Conservation (phyloP, 2,797 vertebrate species). For the Halcyon badia region DNA sequence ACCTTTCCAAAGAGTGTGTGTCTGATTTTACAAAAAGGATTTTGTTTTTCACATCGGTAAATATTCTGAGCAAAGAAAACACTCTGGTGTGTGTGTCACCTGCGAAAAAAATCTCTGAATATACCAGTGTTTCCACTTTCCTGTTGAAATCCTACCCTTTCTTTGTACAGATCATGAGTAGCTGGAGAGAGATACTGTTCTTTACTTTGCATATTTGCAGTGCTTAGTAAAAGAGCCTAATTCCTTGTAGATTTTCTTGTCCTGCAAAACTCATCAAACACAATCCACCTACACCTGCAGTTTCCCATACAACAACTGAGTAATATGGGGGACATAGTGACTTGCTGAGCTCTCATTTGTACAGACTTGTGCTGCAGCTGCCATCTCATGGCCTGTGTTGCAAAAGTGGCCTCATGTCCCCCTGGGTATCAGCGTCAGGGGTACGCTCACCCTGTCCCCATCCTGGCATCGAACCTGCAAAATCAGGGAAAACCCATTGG, state of each 20-base stretch:
- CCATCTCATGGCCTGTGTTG: fast-evolving
- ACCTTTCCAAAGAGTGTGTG: neutral
- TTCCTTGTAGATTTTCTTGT: neutral
- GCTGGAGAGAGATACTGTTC: neutral
- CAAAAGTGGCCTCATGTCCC: neutral
- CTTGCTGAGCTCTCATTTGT: neutral
- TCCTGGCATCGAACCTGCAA: neutral
- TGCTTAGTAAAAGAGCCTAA: neutral
- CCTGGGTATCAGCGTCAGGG: neutral
- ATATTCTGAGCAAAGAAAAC: neutral
- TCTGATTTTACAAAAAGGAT: neutral
- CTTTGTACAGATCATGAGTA: neutral
- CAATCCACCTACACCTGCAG: neutral
- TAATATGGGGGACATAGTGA: neutral
- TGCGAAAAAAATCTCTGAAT: neutral
- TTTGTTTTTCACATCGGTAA: neutral
- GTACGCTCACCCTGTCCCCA: neutral
- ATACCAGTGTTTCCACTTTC: neutral
- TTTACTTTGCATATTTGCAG: neutral
- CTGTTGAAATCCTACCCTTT: neutral
- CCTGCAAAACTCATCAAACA: neutral
- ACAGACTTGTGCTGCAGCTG: neutral
- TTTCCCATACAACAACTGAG: neutral
- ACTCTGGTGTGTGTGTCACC: neutral
- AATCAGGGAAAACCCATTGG: neutral